A percentile compares a stretch with the other conserved stretches of the same genome.
Evolutionary conservation across 1,140 invertebrate genomes (phyloP).

Genomic region (Phenacoccus solenopsis): DNA sequence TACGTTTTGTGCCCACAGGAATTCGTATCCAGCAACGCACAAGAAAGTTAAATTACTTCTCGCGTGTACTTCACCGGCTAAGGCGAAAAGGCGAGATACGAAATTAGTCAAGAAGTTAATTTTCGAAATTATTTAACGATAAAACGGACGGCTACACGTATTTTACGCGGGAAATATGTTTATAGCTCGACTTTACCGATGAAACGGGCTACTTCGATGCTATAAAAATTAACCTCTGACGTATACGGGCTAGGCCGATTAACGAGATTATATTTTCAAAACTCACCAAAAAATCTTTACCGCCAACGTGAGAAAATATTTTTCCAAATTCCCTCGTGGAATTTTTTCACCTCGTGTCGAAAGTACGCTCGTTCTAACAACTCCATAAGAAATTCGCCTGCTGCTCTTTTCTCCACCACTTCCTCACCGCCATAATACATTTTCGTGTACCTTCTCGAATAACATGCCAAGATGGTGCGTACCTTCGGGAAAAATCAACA

Average conservation of each 20-base stretch:
- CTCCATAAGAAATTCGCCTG: background rate
- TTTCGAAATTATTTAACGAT: slow-evolving; percentile 3
- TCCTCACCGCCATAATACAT: too few species aligned
- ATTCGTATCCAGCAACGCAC: background rate
- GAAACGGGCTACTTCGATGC: too few species aligned
- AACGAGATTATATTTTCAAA: background rate
- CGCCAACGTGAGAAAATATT: background rate
- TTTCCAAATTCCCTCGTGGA: background rate
- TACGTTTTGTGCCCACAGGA: slow-evolving; percentile 1
- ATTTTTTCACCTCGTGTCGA: background rate
- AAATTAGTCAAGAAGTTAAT: slow-evolving; percentile 3
- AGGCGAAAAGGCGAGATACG: background rate
- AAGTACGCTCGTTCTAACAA: background rate
- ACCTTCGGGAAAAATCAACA: slow-evolving; percentile 1
- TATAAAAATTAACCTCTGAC: too few species aligned
- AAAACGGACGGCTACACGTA: too few species aligned
- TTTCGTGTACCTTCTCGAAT: background rate
- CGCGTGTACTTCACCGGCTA: background rate
- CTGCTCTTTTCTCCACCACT: background rate
- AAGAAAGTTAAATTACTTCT: background rate
- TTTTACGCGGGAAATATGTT: too few species aligned
- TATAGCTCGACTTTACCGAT: too few species aligned
- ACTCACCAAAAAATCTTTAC: too few species aligned
- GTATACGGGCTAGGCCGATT: background rate
- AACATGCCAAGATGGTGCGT: background rate